Base-by-base conservation (phyloP, 2,888 invertebrate species). In the Cepaea hortensis region DNA sequence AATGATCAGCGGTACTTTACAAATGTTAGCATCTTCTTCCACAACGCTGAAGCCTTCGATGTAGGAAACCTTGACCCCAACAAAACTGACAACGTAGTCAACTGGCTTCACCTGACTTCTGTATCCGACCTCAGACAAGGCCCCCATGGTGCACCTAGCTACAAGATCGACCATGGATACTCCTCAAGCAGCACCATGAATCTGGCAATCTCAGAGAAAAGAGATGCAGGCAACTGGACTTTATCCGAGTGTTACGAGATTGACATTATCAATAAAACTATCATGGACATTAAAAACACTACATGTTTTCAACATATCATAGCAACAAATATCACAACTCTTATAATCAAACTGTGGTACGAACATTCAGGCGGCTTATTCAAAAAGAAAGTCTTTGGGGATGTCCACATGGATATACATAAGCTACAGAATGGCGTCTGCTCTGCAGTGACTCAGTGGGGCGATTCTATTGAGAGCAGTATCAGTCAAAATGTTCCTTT, bases 1-100 rank as follows among this genome's bases (percentile, higher is more conserved):
- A 89, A 93, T 81, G 91, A 92, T 77, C 88, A 90, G 68, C 89
- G 91, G 15, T 93, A 93, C 87, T 92, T 93, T 86, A 62, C 48
- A 18, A 73, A 84, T 50, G 88, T 79, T 13, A 76, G 50, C 75
- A 65, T 23, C 48, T 85, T 68, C 23, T 4, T 92, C 83, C 90
- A 91, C 85, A 91, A 91, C 82, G 90, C 90, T 3, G 90, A 91
- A 75, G 79, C 79, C 3, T 85, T 89, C 70, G 82, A 35, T 87
- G 23, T 76, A 46, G 76, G 85, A 11, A 62, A 87, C 9, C 50
- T 65, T 0, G 86, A 84, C 23, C 79, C 62, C 50, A n/a, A 73
- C 6, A 55, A 61, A 35, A 61, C 50, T n/a, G 61, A 62, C 80
- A 48, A 61, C 11, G 68, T 87, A 35, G 84, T 86, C 18, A 90